Base-by-base conservation (phyloP, 2,797 vertebrate genomes). In the Danio aesculapii region DNA sequence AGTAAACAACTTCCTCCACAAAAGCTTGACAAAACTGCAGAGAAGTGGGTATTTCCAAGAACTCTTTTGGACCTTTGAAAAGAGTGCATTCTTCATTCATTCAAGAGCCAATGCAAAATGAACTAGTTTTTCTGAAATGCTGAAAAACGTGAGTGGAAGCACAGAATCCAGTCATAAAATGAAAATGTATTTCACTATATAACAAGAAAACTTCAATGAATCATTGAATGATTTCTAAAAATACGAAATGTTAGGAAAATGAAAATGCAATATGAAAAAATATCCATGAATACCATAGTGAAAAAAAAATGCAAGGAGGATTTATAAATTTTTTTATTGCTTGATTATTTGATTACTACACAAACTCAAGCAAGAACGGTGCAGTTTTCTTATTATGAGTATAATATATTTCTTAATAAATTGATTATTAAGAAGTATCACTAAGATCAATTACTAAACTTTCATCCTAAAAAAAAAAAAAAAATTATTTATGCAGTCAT, bases 1-100 rank as follows among this genome's bases (percentile, higher is more conserved):
- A 49, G 58, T 30, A 30, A 76, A 82, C 80, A 63, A 30, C n/a
- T 8, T 30, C 64, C 80, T 82, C 55, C 52, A 47, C 62, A 75
- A 30, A 71, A 75, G 49, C 62, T 71, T 46, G 79, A 61, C 67
- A 21, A 79, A 49, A 50, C 59, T 14, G 39, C 53, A 63, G 21
- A 49, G 44, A 78, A 61, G 69, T 57, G 61, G 41, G 52, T 39
- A 64, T 47, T 57, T 74, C 14, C n/a, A 46, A 19, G 43, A 11
- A 50, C n/a, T 61, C 43, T 57, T 77, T 57, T 46, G 30, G 30
- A 78, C 66, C 55, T 69, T 43, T 78, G n/a, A 78, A 78, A 78
- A 70, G 46, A 49, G 30, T 57, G 70, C 46, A 70, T 70, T 78
- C 66, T n/a, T 71, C 13, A 64, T 52, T 69, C 43, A 59, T 73